A percentile compares a stretch with the other conserved stretches of the same genome.
Conservation (phyloP, 2,113 vertebrate species). For the Leucosticte australis region DNA sequence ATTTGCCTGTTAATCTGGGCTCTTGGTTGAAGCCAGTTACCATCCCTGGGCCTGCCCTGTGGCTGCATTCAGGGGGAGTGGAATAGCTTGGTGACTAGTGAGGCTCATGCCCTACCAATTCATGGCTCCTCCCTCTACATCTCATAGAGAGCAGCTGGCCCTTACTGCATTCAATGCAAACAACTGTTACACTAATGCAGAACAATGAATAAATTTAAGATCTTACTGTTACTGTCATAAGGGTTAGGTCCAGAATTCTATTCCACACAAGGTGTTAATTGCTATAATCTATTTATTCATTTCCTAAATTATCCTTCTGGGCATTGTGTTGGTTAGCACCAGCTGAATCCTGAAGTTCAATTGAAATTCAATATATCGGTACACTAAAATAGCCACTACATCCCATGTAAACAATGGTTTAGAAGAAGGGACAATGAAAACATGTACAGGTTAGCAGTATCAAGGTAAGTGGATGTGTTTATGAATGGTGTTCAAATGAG, state of each 20-base stretch:
- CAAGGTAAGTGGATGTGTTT: neutral
- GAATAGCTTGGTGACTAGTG: neutral
- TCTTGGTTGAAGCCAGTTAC: neutral
- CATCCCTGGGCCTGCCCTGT: neutral
- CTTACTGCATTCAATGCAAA: neutral
- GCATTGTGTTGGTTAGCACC: neutral
- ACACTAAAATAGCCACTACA: neutral
- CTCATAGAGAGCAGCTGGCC: neutral
- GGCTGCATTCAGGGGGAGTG: neutral
- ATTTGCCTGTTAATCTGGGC: neutral
- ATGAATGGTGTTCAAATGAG: neutral
- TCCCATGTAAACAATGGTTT: neutral
- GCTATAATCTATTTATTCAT: neutral
- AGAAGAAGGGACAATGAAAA: neutral
- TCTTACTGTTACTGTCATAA: neutral
- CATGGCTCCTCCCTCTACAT: neutral
- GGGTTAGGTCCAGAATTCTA: neutral
- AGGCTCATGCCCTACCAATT: neutral
- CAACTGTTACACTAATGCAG: neutral
- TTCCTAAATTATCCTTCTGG: neutral
- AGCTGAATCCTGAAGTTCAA: neutral
- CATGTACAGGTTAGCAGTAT: neutral
- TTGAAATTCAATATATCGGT: neutral
- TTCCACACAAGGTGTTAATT: neutral
- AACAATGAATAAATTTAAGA: neutral